Base-by-base conservation (phyloP, 2,888 invertebrate species). In the Andrena minutula region DNA sequence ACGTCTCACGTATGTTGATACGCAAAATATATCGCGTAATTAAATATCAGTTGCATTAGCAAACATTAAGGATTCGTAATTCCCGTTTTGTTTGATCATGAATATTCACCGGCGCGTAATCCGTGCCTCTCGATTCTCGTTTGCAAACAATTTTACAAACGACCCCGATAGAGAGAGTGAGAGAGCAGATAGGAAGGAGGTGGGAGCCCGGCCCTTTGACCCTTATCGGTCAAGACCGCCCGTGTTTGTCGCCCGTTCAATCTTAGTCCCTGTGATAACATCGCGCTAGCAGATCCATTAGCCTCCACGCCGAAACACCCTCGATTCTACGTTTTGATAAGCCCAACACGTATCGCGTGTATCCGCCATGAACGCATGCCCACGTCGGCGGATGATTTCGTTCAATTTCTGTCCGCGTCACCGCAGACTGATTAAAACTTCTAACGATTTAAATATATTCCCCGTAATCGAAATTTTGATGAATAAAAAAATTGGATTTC, bases 211-310 rank as follows among this genome's bases (percentile, higher is more conserved):
- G 72, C 41, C 70, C 68, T 83, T 82, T 63, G 72, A 75, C 64
- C 64, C 82, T 83, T 82, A 83, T 82, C 82, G 78, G 78, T 60
- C 53, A 56, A 82, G 64, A 78, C 56, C 71, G 30, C 4, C 16
- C 63, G 53, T 72, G 82, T 78, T 78, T 70, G 51, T 71, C 63
- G 64, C 71, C 63, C 68, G 61, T 72, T 82, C 75, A 28, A 82
- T 83, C 78, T 83, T 78, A 72, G 53, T 69, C 70, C 76, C 53
- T 64, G 76, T 8, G 82, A 82, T 83, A 83, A 73, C 61, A 83
- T 83, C 78, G 71, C 10, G 66, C 63, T n/a, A 63, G 51, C 49
- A 35, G 58, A 74, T 82, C 78, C 83, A 83, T 83, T 83, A 82
- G 83, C 74, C 20, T 5, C 16, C 49, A 8, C 66, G 26, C 49